These are phyloP conservation scores for Ataeniobius toweri DNA, from an alignment of 2,797 vertebrate species.

Conservation along the genomic window DNA sequence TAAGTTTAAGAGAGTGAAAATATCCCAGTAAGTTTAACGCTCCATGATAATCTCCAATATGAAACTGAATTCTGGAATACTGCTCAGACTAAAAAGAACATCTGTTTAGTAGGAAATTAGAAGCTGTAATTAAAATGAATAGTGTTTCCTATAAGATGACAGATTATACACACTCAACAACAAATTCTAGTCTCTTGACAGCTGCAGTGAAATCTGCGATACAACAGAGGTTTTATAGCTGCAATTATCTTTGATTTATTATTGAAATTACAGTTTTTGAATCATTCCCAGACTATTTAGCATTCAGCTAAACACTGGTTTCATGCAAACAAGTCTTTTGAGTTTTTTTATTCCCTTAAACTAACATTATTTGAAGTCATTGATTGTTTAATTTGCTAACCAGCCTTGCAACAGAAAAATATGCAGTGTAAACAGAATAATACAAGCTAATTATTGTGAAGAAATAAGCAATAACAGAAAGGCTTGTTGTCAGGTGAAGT, in stretches of 20 bases:
- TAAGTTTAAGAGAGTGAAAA: not conserved
- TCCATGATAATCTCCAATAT: slow-evolving; percentile 9
- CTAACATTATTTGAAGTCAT: slow-evolving; percentile 9
- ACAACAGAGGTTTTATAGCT: slow-evolving; percentile 31
- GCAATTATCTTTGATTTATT: slow-evolving; percentile 54
- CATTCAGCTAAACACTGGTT: slow-evolving; percentile 18
- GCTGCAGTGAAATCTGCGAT: slow-evolving; percentile 17
- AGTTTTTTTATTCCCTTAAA: not conserved
- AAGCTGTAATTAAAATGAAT: slow-evolving; percentile 37
- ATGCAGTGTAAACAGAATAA: not conserved
- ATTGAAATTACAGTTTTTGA: slow-evolving; percentile 21
- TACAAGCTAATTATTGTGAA: not conserved
- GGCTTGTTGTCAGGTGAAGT: slow-evolving; percentile 40
- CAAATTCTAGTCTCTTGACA: slow-evolving; percentile 36
- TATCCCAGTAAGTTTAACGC: not conserved
- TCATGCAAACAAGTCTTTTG: slow-evolving; percentile 8
- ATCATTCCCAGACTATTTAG: slow-evolving; percentile 15
- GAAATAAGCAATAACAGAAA: slow-evolving; percentile 21
- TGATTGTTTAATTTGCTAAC: slow-evolving; percentile 15
- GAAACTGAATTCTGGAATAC: slow-evolving; percentile 21
- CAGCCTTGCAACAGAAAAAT: slow-evolving; percentile 2
- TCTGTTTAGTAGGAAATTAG: slow-evolving; percentile 44
- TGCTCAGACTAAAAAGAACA: slow-evolving; percentile 44
- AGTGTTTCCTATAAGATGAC: slow-evolving; percentile 22
- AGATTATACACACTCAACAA: slow-evolving; percentile 34